These are phyloP conservation scores for Recurvirostra avosetta DNA, from an alignment of 2,113 vertebrate species.

Conservation along the genomic window DNA sequence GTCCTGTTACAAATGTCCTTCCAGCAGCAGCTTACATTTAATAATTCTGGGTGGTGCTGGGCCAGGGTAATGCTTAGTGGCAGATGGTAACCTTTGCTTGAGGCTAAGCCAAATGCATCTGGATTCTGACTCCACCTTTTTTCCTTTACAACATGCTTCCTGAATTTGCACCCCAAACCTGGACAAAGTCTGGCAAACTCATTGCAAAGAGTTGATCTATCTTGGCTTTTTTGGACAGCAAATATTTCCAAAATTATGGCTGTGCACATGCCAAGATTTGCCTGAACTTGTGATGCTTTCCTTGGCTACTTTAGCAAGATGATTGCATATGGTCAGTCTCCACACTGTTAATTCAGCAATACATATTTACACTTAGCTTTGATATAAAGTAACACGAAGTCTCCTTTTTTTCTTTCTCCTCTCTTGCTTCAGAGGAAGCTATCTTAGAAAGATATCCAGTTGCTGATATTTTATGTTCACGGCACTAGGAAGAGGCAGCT, in stretches of 20 bases:
- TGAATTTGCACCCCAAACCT: not conserved
- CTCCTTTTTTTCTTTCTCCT: not conserved
- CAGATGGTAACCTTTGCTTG: not conserved
- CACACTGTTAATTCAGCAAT: not conserved
- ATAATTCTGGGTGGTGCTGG: not conserved
- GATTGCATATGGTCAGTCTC: not conserved
- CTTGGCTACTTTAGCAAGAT: not conserved
- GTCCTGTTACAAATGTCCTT: not conserved
- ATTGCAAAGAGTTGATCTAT: not conserved
- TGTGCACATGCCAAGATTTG: not conserved
- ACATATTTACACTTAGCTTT: not conserved
- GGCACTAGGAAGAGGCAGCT: constrained; percentile 4
- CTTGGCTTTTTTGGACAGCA: not conserved
- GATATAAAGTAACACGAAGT: not conserved
- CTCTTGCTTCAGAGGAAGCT: constrained; percentile 7
- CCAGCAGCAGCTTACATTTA: not conserved
- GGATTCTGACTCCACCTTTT: not conserved
- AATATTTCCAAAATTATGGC: not conserved
- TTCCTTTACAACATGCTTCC: not conserved
- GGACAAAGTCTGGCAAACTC: not conserved
- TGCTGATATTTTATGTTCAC: not conserved
- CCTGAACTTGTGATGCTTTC: not conserved
- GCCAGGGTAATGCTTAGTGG: not conserved
- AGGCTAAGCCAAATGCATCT: not conserved
- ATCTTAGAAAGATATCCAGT: not conserved